Evolutionary conservation across 2,888 invertebrate species (phyloP), one percentile per base, ranked within the genome.

Genomic region (Didymodactylos carnosus): DNA sequence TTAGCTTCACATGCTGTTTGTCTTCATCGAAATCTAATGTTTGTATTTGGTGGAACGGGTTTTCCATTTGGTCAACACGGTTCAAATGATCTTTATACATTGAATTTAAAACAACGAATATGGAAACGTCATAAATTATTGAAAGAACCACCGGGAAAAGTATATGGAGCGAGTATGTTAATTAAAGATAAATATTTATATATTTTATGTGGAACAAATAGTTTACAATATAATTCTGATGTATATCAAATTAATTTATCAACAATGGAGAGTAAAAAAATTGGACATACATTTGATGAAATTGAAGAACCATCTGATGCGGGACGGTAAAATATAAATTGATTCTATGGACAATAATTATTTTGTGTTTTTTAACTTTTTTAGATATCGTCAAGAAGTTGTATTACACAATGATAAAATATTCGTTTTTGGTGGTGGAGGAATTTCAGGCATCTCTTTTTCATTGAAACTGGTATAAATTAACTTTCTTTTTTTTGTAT

Each of bases 21-120:
- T 29, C 19, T 62, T 8, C 35, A 10, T 62, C 62, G 62, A 62
- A 62, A 62, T 62, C 41, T 29, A 16, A 51, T 75, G 6, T 29
- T 72, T 40, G 75, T 72, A 6, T 75, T 69, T 41, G 75, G 75
- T n/a, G 75, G 75, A 7, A 75, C 75, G 5, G 75, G 75, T 2
- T 72, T 69, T 41, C 75, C 75, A 5, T 75, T 75, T 72, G 75
- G 72, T 72, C 49, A 43, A 29, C 40, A 39, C 29, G 14, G 72
- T 10, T 75, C 75, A 16, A 75, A 75, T 43, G 51, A 51, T n/a
- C 39, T 75, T 27, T 75, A 72, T 72, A 49, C 69, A 35, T 69
- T 72, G 29, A 69, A 75, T 72, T 39, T 75, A 41, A 69, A 40
- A 72, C 40, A 69, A n/a, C 70, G 43, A 23, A 69, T 46, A 23